These are phyloP conservation scores for Leptodactylus fallax DNA, from an alignment of 2,797 vertebrate species.

Conservation along the genomic window DNA sequence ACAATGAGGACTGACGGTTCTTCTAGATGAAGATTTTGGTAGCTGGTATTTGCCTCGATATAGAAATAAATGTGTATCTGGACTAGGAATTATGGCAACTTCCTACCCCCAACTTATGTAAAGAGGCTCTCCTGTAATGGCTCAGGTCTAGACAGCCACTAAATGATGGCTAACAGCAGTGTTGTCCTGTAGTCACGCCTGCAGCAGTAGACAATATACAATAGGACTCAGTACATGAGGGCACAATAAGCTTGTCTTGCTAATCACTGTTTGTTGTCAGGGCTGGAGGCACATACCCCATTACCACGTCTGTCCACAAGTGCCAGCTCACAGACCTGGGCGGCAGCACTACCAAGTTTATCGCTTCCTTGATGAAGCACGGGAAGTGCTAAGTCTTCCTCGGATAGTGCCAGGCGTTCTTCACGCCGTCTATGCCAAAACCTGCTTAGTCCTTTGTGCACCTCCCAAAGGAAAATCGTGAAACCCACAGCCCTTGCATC, in stretches of 20 bases:
- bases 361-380: neutral
- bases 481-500: neutral
- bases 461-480: neutral
- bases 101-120: neutral
- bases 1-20: neutral
- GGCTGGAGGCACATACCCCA: slow-evolving; percentile 31
- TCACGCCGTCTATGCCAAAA: neutral
- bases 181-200: neutral
- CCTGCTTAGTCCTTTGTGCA: neutral
- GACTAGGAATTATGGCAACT: neutral
- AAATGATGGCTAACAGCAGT: neutral
- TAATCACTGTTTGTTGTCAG: slow-evolving; percentile 48
- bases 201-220: neutral
- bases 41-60: neutral
- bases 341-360: neutral
- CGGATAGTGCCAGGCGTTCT: neutral
- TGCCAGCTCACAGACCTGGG: neutral
- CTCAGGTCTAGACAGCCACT: neutral
- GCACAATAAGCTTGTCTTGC: slow-evolving; percentile 8
- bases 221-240: slow-evolving; percentile 25
- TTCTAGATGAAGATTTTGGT: neutral
- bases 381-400: neutral
- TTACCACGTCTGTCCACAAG: slow-evolving; percentile 3
- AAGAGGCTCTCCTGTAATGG: neutral
- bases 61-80: neutral